Percentiles rank a stretch among this genome's conserved stretches.
Evolutionary conservation across 2,797 vertebrate genomes (phyloP).

Genomic region (Acrossocheilus fasciatus): DNA sequence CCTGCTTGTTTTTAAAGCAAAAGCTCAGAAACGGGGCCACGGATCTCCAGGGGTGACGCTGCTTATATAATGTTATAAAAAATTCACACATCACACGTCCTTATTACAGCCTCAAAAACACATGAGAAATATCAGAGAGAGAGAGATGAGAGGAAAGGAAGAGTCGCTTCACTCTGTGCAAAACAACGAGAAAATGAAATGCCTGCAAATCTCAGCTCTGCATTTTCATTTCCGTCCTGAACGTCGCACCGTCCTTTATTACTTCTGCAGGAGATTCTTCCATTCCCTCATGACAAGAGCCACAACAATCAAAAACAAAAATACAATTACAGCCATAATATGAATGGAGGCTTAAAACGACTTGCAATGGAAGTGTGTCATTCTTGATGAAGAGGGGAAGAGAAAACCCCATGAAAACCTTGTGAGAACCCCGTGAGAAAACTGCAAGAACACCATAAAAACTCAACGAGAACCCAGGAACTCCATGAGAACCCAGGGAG

Average conservation of each 20-base stretch:
- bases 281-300: constrained; percentile 61
- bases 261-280: constrained; percentile 57
- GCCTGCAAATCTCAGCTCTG: constrained; percentile 50
- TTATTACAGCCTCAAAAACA: constrained; percentile 70
- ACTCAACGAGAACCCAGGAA: accelerated
- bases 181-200: constrained; percentile 36
- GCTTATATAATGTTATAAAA: constrained; percentile 84
- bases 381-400: neutral
- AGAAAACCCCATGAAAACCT: neutral
- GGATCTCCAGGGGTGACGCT: constrained; percentile 77
- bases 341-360: constrained; percentile 60
- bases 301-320: constrained; percentile 52
- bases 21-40: constrained; percentile 75
- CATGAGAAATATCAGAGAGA: constrained; percentile 35
- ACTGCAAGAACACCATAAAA: accelerated
- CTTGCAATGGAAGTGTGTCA: neutral
- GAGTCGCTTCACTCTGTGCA: neutral
- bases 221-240: constrained; percentile 36
- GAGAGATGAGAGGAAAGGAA: constrained; percentile 17
- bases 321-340: constrained; percentile 71
- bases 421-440: neutral
- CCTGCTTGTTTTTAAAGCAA: constrained; percentile 77
- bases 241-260: constrained; percentile 58
- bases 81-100: constrained; percentile 81
- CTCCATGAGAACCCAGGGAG: neutral